Evolutionary conservation across 2,888 invertebrate genomes (phyloP), one percentile per base, ranked within the genome.

Genomic region (Uloborus plumipes): DNA sequence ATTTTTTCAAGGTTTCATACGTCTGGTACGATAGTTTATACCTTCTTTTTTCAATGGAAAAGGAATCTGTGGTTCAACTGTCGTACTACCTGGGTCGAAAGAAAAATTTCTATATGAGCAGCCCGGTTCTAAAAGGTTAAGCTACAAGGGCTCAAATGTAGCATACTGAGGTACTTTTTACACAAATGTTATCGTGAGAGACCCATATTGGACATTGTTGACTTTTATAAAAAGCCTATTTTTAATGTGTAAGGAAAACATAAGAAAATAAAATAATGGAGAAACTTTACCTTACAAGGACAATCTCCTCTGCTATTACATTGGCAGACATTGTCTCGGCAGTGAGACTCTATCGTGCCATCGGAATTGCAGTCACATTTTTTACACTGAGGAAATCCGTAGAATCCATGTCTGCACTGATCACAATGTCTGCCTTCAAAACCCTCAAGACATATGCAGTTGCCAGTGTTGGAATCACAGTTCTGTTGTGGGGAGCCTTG

Each of bases 381-480:
- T 59, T 93, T 91, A 89, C 99, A 97, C 85, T 94, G 92, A 7
- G 97, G 95, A 89, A 94, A 96, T 16, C 96, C 96, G 91, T 94
- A 96, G 90, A 94, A 95, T 0, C 98, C 98, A 9, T 91, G 90
- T 2, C 93, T 92, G 88, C 99, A 99, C 58, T 90, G 89, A 87
- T 94, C 93, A 90, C 99, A 99, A 84, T 92, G 92, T 1, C 92
- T 91, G 0, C 91, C 91, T 84, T 89, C 88, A 86, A 90, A 89
- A 51, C 90, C 89, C 64, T 87, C 87, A 49, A 87, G 86, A 77
- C 90, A 89, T 87, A 86, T 86, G 85, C 98, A 98, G 86, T 93
- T 92, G 0, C 97, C 97, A 14, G 90, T 90, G 72, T 89, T 89
- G 20, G 90, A 88, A 86, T 93, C 92, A 88, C 94, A 95, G 87